phyloP scores from a whole-genome alignment of 2,888 invertebrate species.

The Sphinx pinastri region DNA sequence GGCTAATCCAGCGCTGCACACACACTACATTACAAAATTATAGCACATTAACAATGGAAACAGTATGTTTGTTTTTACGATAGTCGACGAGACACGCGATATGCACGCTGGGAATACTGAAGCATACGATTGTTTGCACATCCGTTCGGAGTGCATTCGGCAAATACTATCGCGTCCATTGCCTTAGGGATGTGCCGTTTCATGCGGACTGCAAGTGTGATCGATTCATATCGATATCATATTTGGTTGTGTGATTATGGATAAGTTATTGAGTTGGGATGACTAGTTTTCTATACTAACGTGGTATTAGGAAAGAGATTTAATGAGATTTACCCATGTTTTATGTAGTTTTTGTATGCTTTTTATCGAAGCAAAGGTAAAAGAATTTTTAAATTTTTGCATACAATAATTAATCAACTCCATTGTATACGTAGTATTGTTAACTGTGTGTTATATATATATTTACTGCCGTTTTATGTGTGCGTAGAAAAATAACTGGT shows the following conservation, averaged over 20 bases:
- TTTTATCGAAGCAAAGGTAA: no score
- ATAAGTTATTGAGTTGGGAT: background rate
- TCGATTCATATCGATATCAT: slow-evolving; percentile 10
- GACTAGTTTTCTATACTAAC: no score
- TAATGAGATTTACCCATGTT: no score
- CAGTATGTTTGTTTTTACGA: slow-evolving; percentile 71
- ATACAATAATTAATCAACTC: no score
- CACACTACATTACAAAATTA: slow-evolving; percentile 4
- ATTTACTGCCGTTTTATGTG: no score
- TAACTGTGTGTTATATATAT: no score
- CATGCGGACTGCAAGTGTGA: background rate
- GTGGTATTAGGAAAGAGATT: no score
- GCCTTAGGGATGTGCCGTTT: slow-evolving; percentile 16
- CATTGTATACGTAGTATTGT: no score
- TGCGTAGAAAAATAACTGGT: no score
- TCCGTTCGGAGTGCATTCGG: slow-evolving; percentile 34
- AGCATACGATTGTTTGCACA: slow-evolving; percentile 29
- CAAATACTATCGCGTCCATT: slow-evolving; percentile 35
- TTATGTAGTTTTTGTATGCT: no score
- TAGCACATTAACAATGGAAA: background rate
- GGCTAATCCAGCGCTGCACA: no score
- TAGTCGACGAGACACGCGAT: slow-evolving; percentile 38
- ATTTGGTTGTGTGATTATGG: background rate
- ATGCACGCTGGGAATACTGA: slow-evolving; percentile 45
- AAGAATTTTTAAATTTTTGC: no score